Evolutionary conservation across 2,113 vertebrate genomes (phyloP), one percentile per base, ranked within the genome.

Genomic region (Fulica atra): DNA sequence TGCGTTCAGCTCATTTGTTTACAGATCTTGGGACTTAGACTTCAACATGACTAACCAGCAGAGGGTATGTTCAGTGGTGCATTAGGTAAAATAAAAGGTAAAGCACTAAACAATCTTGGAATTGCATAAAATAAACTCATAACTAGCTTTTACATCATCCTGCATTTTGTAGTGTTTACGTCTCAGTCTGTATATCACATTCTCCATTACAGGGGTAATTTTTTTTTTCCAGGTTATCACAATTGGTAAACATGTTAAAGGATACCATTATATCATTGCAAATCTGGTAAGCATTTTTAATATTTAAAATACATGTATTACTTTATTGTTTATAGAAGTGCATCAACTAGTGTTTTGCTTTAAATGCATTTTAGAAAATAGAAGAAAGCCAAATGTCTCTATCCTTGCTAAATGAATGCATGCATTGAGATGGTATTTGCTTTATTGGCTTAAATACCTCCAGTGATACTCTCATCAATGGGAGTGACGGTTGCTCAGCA

Each of bases 231-330:
- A 99, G 99, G 99, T 99, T 96, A 99, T 99, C 96, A 99, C 99
- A 60, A 99, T 99, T 92, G 99, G 99, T 86, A 99, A 99, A 91
- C 99, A 99, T 91, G 99, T 99, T 60, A 99, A 99, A 98, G 99
- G 99, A 89, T 99, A 99, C 94, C 99, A 99, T 97, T 99, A 99
- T 96, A 99, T 99, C 91, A 99, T 99, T 95, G 99, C 99, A 91
- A 99, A 99, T 96, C 97, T 99, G 99, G 99, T 99, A 98, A 97
- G 99, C 98, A 33, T 88, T 92, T 92, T 94, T 92, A 88, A n/a
- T 96, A 33, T 44, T 91, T 68, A 50, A 81, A 74, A 63, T 78
- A 53, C 4, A 6, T 38, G 6, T 57, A 18, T 51, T 44, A 46
- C 21, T 87, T 86, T 33, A 44, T 25, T 85, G 28, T 60, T 95